Evolutionary conservation across 2,888 invertebrate genomes (phyloP).

Genomic region (Microctonus aethiopoides): DNA sequence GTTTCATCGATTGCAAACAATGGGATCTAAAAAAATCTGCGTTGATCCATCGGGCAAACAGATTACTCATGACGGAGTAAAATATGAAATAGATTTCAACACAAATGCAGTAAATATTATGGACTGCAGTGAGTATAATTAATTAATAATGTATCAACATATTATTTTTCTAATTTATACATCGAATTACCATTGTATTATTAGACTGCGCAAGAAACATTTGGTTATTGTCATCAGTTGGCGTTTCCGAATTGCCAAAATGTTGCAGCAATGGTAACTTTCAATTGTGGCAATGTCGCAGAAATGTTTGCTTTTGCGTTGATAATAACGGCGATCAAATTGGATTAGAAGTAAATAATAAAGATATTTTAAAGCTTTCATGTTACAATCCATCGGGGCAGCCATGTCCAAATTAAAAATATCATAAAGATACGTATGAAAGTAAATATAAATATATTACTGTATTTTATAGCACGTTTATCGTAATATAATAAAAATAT

Average conservation of each 20-base stretch:
- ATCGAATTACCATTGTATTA: slow-evolving; percentile 5
- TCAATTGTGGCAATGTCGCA: slow-evolving; percentile 72
- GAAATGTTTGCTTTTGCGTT: slow-evolving; percentile 74
- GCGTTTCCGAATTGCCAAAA: slow-evolving; percentile 68
- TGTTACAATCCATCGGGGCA: slow-evolving; percentile 44
- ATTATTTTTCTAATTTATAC: neutral
- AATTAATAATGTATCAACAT: neutral
- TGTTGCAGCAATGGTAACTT: slow-evolving; percentile 77
- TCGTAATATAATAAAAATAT: slow-evolving; percentile 17
- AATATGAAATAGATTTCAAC: slow-evolving; percentile 67
- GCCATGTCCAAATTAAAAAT: slow-evolving; percentile 24
- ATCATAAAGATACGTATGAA: neutral
- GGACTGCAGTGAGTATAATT: slow-evolving; percentile 73
- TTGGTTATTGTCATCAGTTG: slow-evolving; percentile 64
- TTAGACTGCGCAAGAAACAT: slow-evolving; percentile 75
- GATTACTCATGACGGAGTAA: slow-evolving; percentile 69
- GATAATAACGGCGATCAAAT: slow-evolving; percentile 72
- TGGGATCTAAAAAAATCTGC: slow-evolving; percentile 70
- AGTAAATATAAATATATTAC: neutral
- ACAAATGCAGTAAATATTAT: slow-evolving; percentile 67
- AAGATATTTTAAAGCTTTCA: slow-evolving; percentile 34
- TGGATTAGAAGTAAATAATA: slow-evolving; percentile 61
- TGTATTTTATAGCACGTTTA: neutral
- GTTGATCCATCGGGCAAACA: slow-evolving; percentile 70
- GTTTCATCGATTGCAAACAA: slow-evolving; percentile 67